These are phyloP conservation scores for Cebus imitator DNA, from an alignment of 2,113 vertebrate species.

Conservation along the genomic window DNA sequence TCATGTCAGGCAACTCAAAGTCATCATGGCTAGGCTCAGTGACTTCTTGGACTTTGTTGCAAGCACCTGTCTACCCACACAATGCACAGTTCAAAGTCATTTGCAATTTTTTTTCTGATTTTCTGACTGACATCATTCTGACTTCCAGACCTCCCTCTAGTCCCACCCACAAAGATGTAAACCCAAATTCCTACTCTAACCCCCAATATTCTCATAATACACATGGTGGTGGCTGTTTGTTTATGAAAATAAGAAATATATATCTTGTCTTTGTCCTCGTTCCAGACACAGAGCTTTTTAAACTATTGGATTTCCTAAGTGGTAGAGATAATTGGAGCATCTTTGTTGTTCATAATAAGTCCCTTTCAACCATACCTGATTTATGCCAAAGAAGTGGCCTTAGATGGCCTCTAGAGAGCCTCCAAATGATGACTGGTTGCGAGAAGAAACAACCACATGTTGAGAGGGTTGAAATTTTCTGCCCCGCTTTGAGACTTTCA, in stretches of 20 bases:
- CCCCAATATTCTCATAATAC: not conserved
- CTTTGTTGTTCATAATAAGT: not conserved
- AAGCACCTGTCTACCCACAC: not conserved
- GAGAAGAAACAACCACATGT: not conserved
- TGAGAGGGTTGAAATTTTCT: not conserved
- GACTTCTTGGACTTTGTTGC: not conserved
- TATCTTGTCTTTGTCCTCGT: no score
- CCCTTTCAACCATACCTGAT: not conserved
- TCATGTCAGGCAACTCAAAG: not conserved
- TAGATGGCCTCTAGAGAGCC: not conserved
- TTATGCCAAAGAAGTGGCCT: not conserved
- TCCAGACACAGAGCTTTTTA: no score
- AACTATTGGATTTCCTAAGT: not conserved
- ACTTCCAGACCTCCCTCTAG: not conserved
- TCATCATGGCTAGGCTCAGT: not conserved
- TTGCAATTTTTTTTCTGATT: not conserved
- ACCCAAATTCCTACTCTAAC: not conserved
- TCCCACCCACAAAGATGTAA: not conserved
- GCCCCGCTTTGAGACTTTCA: no score
- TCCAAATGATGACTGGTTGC: not conserved
- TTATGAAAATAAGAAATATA: no score
- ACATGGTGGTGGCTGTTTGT: not conserved
- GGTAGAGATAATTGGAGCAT: not conserved
- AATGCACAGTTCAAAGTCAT: not conserved
- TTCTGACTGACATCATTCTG: not conserved